Base-by-base conservation (phyloP, 2,888 invertebrate species). In the Biston stratarius region DNA sequence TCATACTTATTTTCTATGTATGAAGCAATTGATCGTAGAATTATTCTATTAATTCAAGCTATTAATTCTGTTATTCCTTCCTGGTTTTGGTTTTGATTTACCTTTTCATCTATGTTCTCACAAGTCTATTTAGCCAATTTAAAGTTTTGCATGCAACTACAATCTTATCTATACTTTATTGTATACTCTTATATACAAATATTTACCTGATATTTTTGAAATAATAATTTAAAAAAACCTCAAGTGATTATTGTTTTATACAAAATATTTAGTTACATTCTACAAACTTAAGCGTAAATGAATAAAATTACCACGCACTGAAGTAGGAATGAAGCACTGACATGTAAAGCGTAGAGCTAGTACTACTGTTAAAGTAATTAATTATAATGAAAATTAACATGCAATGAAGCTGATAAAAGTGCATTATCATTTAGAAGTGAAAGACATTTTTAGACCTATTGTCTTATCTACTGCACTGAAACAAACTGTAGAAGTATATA, bases 401-500 rank as follows among this genome's bases (percentile, higher is more conserved):
- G 77, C 74, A 69, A 67, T 67, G 36, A 77, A 76, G 71, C 52
- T 64, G 15, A 10, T 59, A 24, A 34, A 56, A 57, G 62, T 65
- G 66, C 58, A 61, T 61, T 33, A 51, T 51, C 49, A 36, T 42
- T 49, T 38, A 51, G 8, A 64, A 57, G 45, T 55, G 67, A 15
- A 53, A 51, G 5, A 5, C 38, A 33, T 34, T 34, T 8, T 51
- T 40, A 61, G 55, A 67, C 40, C 49, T 66, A 61, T 53, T 61
- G 56, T 72, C 66, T 78, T 80, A 44, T 55, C 55, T 55, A 85
- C 84, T 84, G 85, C 83, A 85, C 84, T 83, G 84, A 84, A 83
- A 72, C 44, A 24, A 52, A 10, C 79, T 68, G 67, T 57, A 60
- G 40, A 55, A 24, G 24, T 33, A 58, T 38, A 38, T 38, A 33